phyloP scores from a whole-genome alignment of 2,888 invertebrate species.

The Boloria euphrosyne region DNA sequence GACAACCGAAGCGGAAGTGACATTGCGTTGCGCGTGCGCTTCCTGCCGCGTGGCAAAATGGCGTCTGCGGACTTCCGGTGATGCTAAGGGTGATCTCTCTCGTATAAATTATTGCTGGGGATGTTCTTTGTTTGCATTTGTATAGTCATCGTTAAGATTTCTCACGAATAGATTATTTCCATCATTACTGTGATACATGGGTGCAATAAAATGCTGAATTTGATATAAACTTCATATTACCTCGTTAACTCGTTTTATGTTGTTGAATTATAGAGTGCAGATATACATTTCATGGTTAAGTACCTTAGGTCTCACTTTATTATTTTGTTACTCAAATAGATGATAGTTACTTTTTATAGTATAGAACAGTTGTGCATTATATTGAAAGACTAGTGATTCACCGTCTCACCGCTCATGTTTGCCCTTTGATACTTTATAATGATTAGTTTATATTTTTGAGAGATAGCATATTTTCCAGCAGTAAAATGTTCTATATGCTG shows the following conservation, averaged over 20 bases:
- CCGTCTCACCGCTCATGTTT: too few species aligned
- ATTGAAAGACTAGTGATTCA: too few species aligned
- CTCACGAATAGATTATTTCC: constrained; percentile 33
- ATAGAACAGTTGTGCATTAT: too few species aligned
- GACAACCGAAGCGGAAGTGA: constrained; percentile 68
- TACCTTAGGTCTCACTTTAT: neutral
- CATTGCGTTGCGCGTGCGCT: constrained; percentile 76
- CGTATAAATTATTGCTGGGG: constrained; percentile 73
- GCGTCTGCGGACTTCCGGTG: constrained; percentile 74
- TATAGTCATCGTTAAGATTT: constrained; percentile 55
- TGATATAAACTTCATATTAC: too few species aligned
- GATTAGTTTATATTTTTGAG: too few species aligned
- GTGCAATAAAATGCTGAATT: neutral
- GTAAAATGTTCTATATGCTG: too few species aligned
- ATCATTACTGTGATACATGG: constrained; percentile 2
- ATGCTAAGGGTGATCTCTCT: constrained; percentile 61
- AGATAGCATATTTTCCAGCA: too few species aligned
- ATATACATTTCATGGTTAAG: neutral
- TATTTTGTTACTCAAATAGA: neutral
- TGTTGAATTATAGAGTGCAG: constrained; percentile 3
- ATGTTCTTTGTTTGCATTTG: constrained; percentile 64
- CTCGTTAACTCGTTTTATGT: constrained; percentile 4
- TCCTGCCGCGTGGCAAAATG: constrained; percentile 82
- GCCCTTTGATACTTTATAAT: too few species aligned
- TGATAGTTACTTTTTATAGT: neutral